Evolutionary conservation across 2,113 vertebrate species (phyloP).

Genomic region (Python bivittatus): DNA sequence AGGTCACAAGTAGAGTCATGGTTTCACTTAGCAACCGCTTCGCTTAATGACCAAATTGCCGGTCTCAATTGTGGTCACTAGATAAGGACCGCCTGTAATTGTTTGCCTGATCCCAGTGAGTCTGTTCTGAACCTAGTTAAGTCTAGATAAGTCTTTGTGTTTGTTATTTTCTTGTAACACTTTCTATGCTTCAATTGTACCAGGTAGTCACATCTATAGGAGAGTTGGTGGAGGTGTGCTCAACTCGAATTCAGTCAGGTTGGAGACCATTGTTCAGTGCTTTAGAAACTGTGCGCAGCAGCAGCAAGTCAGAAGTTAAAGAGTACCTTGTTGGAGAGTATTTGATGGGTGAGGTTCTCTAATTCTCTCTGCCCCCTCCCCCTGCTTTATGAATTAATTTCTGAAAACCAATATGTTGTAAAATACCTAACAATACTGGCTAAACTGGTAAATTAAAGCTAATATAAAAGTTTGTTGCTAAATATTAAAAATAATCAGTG

Average conservation of each 20-base stretch:
- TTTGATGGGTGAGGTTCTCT: conserved; percentile 82
- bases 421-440: neutral
- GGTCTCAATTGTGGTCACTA: too few relatives aligned
- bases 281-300: conserved; percentile 89
- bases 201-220: conserved; percentile 96
- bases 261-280: conserved; percentile 97
- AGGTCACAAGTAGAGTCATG: neutral
- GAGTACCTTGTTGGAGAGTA: conserved; percentile 95
- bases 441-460: neutral
- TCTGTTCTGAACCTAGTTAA: neutral
- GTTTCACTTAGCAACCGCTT: neutral
- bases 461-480: neutral
- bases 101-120: neutral
- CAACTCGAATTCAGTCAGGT: conserved; percentile 92
- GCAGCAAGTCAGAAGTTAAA: conserved; percentile 87
- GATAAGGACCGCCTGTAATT: neutral
- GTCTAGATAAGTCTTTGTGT: neutral
- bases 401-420: neutral
- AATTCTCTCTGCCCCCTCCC: neutral
- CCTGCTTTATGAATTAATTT: neutral
- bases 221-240: conserved; percentile 96
- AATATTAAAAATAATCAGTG: neutral
- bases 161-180: neutral
- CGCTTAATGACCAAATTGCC: neutral
- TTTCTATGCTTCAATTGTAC: conserved; percentile 14